Conservation (phyloP, 2,113 vertebrate species). For the Albula glossodonta region DNA sequence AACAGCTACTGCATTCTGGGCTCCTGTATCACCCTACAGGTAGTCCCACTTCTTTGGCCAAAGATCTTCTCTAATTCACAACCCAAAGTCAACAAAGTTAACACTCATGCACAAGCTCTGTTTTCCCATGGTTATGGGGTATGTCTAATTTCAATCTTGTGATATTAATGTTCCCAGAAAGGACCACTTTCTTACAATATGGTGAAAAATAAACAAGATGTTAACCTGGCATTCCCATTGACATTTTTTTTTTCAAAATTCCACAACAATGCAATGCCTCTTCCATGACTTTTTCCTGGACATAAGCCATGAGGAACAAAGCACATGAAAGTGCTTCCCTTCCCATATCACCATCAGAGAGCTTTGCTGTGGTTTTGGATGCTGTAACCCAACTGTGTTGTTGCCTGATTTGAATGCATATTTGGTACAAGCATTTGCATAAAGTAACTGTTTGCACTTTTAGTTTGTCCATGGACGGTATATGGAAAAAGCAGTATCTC, state of each 20-base stretch:
- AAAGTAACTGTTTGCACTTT: background rate
- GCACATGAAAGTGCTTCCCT: background rate
- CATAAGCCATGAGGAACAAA: background rate
- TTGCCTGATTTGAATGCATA: background rate
- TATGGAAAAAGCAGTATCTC: too few relatives aligned
- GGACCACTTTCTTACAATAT: background rate
- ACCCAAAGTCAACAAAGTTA: background rate
- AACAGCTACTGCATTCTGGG: background rate
- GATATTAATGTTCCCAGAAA: background rate
- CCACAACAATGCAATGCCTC: background rate
- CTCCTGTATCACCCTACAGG: background rate
- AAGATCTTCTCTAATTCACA: background rate
- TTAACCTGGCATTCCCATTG: background rate
- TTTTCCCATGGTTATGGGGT: too few relatives aligned
- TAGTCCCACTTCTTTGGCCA: background rate
- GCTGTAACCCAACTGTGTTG: background rate
- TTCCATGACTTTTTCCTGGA: background rate
- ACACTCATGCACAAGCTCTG: background rate
- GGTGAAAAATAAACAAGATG: background rate
- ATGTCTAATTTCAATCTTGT: too few relatives aligned
- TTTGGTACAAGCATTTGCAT: background rate
- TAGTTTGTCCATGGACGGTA: background rate
- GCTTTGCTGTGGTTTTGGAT: background rate
- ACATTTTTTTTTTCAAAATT: background rate
- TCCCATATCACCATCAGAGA: background rate